Base-by-base conservation (phyloP, 2,888 invertebrate species). In the Gisinianus flammeolus region DNA sequence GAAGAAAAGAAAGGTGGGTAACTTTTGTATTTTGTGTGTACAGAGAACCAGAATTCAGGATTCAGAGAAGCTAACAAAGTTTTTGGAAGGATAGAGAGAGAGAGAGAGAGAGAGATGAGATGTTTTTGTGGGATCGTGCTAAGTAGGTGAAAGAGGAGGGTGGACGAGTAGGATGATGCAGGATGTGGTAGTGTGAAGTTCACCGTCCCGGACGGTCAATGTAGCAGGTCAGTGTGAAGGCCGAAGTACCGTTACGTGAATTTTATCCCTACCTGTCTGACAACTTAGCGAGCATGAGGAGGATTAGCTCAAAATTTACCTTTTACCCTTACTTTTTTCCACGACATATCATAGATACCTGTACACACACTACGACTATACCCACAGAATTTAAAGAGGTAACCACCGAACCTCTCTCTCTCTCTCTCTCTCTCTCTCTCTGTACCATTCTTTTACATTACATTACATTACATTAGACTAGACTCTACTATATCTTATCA, bases 221-320 rank as follows among this genome's bases (percentile, higher is more conserved):
- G 83, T 84, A 83, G 83, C 84, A 83, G 83, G 84, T 84, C 84
- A 84, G 83, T 84, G 82, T 84, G 84, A 84, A 84, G 84, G 84
- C 84, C 84, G 84, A 80, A 81, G 82, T 81, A 82, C 84, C 84
- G 84, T 84, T 84, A 84, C 73, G 28, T 64, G 71, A 78, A 33
- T 67, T 54, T 79, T 78, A 80, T 76, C 80, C 79, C 78, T 82
- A 83, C 82, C 82, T 82, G 84, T 83, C 83, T 83, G 82, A 83
- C 83, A 78, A 80, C 77, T 74, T 58, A 67, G 30, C 69, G 24
- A 31, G 31, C 22, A 69, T 69, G 52, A 44, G 19, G 19, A 44
- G 44, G 44, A 44, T 44, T 44, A 44, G 19, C 16, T 44, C 44
- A 44, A 62, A 26, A 10, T 26, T 62, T 62, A 62, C 62, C 62